These are phyloP conservation scores for Orientallactaga bullata DNA, from an alignment of 2,113 vertebrate species.

Conservation along the genomic window DNA sequence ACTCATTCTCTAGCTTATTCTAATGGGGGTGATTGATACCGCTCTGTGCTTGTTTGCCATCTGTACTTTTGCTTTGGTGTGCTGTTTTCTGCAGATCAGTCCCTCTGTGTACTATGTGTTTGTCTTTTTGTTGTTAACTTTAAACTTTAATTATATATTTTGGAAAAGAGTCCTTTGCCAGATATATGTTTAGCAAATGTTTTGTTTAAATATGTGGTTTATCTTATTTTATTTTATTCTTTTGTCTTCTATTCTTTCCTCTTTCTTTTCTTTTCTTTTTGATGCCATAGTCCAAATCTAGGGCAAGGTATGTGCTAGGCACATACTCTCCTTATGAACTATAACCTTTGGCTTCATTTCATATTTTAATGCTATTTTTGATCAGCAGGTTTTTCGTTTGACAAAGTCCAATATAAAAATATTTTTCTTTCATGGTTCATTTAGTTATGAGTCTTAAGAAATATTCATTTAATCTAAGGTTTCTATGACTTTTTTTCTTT, in stretches of 20 bases:
- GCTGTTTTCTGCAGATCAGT: neutral
- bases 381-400: slow-evolving; percentile 10
- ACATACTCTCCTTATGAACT: neutral
- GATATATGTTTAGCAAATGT: slow-evolving; percentile 44
- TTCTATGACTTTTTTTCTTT: neutral
- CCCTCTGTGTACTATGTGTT: neutral
- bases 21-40: neutral
- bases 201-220: neutral
- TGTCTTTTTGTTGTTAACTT: slow-evolving; percentile 40
- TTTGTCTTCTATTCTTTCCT: neutral
- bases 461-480: neutral
- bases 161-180: slow-evolving; percentile 40
- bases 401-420: neutral
- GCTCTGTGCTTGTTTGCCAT: neutral
- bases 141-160: neutral
- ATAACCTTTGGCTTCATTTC: neutral
- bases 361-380: slow-evolving; percentile 16
- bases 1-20: neutral
- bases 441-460: slow-evolving; percentile 8
- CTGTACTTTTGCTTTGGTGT: neutral
- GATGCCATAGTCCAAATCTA: neutral
- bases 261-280: neutral
- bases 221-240: neutral
- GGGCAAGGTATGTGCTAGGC: neutral
- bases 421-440: neutral